Evolutionary conservation across 2,888 invertebrate species (phyloP).

Genomic region (Drosophila quinaria): DNA sequence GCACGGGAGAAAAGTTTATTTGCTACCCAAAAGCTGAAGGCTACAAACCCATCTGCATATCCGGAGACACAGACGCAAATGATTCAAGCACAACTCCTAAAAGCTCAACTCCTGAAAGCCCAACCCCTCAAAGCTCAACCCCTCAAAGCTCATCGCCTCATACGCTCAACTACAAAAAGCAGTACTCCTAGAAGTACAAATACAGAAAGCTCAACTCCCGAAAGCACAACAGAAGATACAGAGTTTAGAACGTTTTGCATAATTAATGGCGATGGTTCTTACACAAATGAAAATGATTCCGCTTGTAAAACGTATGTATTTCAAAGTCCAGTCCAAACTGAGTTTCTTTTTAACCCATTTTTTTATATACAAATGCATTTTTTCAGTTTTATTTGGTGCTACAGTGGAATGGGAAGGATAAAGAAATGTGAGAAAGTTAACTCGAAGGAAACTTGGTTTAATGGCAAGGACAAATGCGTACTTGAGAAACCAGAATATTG

Average conservation of each 20-base stretch:
- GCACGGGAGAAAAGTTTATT: conserved; percentile 59
- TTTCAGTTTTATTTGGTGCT: conserved; percentile 30
- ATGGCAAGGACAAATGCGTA: conserved; percentile 13
- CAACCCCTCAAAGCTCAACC: background rate
- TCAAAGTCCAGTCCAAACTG: background rate
- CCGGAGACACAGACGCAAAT: background rate
- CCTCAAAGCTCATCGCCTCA: background rate
- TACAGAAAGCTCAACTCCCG: too few species aligned
- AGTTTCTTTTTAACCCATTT: background rate
- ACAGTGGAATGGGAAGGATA: background rate
- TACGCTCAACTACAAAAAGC: background rate
- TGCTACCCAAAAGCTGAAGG: conserved; percentile 42
- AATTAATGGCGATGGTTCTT: background rate
- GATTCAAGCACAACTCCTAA: background rate
- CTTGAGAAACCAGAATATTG: conserved; percentile 37
- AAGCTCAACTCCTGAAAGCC: background rate
- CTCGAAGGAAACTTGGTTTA: conserved; percentile 29
- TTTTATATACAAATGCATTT: background rate
- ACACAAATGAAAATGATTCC: conserved; percentile 44
- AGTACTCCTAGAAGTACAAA: too few species aligned
- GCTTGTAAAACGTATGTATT: conserved; percentile 44
- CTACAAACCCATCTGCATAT: conserved; percentile 37
- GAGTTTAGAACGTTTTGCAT: conserved; percentile 12
- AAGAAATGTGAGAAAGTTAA: background rate
- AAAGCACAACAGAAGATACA: background rate